Evolutionary conservation across 2,797 vertebrate genomes (phyloP).

Genomic region (Phoxinus dragarum): DNA sequence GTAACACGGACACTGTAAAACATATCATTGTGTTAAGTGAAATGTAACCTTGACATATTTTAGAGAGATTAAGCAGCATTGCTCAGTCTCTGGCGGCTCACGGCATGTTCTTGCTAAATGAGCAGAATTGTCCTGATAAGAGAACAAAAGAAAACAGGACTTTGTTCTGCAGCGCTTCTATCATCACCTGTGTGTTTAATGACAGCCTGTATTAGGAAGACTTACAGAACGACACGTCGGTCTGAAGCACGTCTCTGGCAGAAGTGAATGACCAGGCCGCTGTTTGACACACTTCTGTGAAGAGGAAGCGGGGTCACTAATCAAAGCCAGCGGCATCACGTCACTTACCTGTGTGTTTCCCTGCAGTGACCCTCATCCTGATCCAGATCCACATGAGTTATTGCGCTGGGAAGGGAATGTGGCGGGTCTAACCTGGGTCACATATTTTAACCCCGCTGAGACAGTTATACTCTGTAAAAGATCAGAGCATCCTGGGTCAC

Average conservation of each 20-base stretch:
- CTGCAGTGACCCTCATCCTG: constrained; percentile 53
- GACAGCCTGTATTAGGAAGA: constrained; percentile 56
- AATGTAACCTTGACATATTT: not conserved
- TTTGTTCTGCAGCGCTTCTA: constrained; percentile 30
- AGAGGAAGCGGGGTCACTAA: constrained; percentile 57
- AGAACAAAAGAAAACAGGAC: constrained; percentile 19
- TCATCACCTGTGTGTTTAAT: constrained; percentile 60
- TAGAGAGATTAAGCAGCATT: not conserved
- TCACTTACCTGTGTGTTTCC: constrained; percentile 60
- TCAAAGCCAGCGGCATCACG: constrained; percentile 59
- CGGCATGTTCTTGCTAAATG: constrained; percentile 23
- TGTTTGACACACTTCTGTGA: constrained; percentile 62
- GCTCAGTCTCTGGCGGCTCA: not conserved
- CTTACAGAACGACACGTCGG: constrained; percentile 29
- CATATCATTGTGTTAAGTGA: not conserved
- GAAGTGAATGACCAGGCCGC: constrained; percentile 27
- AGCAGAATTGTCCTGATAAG: not conserved
- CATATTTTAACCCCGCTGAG: constrained; percentile 47
- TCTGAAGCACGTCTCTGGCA: constrained; percentile 34
- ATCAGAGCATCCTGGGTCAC: constrained; percentile 48
- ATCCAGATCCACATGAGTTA: not conserved
- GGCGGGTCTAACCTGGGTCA: not conserved
- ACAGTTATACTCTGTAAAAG: constrained; percentile 53
- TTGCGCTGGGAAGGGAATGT: constrained; percentile 8
- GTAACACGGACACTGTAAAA: not conserved